phyloP scores from a whole-genome alignment of 2,888 invertebrate genomes.

The Napeogenes inachia region DNA sequence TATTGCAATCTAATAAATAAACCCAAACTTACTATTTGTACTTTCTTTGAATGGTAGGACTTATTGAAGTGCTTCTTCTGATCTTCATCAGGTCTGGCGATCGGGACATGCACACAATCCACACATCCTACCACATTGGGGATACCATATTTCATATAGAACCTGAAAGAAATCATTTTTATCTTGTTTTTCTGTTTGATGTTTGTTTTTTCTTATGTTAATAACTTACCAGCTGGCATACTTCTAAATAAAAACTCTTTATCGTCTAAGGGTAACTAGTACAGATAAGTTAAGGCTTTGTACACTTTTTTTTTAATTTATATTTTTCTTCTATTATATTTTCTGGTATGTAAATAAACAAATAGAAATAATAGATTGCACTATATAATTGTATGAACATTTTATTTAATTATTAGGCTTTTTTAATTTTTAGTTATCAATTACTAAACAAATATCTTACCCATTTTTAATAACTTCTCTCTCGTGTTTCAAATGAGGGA shows the following conservation, averaged over 20 bases:
- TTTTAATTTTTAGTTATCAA: no score
- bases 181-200: no score
- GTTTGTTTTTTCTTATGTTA: no score
- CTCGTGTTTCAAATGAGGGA: conserved; percentile 63
- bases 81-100: conserved; percentile 61
- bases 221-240: background rate
- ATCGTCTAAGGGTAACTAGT: no score
- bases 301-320: no score
- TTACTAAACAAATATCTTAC: conserved; percentile 34
- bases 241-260: background rate
- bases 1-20: background rate
- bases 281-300: no score
- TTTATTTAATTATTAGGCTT: background rate
- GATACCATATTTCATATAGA: conserved; percentile 67
- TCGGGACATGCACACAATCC: conserved; percentile 67
- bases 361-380: no score
- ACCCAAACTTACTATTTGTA: conserved; percentile 59
- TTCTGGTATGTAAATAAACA: no score
- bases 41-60: conserved; percentile 70
- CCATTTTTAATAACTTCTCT: conserved; percentile 62
- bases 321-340: no score
- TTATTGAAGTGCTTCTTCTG: conserved; percentile 68
- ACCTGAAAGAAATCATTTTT: conserved; percentile 37
- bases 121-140: conserved; percentile 66
- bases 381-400: background rate